phyloP scores from a whole-genome alignment of 2,888 invertebrate species.

The Diploptera punctata region DNA sequence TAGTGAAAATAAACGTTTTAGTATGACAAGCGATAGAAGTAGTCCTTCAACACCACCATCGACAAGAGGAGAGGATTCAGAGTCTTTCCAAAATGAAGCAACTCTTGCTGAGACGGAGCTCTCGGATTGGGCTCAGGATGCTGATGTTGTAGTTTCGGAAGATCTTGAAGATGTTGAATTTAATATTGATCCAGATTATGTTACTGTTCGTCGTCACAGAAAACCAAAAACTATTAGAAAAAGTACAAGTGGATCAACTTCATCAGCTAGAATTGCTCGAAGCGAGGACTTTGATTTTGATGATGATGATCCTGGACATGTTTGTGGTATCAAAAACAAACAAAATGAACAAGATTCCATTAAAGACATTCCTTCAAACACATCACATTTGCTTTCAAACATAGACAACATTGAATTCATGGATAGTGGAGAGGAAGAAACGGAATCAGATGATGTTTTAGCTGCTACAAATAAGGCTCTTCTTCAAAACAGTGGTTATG shows the following conservation, averaged over 20 bases:
- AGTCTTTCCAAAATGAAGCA: conserved; percentile 61
- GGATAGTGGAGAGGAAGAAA: conserved; percentile 81
- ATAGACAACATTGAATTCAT: conserved; percentile 69
- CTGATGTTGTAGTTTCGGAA: conserved; percentile 70
- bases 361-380: conserved; percentile 40
- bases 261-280: conserved; percentile 48
- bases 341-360: conserved; percentile 47
- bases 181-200: conserved; percentile 60
- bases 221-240: conserved; percentile 49
- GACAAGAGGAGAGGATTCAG: conserved; percentile 63
- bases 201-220: conserved; percentile 50
- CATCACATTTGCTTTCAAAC: conserved; percentile 40
- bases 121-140: conserved; percentile 90
- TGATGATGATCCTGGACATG: conserved; percentile 52
- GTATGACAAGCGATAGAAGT: conserved; percentile 56
- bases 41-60: conserved; percentile 62
- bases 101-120: conserved; percentile 83
- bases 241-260: conserved; percentile 44
- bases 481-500: conserved; percentile 69
- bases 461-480: conserved; percentile 61
- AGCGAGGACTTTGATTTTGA: conserved; percentile 52
- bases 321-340: conserved; percentile 55
- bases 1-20: conserved; percentile 23
- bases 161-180: conserved; percentile 73
- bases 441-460: conserved; percentile 64